These are phyloP conservation scores for Amblyopsis rosae DNA, from an alignment of 2,113 vertebrate species.

Conservation along the genomic window DNA sequence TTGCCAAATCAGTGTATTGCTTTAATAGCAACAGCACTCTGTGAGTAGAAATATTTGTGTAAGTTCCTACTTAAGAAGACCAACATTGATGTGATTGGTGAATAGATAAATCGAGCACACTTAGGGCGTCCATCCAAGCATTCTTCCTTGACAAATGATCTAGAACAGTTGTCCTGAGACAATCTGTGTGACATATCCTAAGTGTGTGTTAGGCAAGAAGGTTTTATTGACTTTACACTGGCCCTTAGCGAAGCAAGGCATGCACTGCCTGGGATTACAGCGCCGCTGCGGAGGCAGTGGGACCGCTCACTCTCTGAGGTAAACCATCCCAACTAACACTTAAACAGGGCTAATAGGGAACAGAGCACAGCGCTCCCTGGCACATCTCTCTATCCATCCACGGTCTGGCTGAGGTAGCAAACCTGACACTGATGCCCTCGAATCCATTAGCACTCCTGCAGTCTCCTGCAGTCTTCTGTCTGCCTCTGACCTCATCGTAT, in stretches of 20 bases:
- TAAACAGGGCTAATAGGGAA: slow-evolving; percentile 58
- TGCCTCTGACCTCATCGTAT: slow-evolving; percentile 30
- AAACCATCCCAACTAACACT: slow-evolving; percentile 64
- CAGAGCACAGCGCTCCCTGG: slow-evolving; percentile 56
- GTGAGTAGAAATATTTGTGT: slow-evolving; percentile 36
- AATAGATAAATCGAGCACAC: slow-evolving; percentile 19
- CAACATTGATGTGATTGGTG: slow-evolving; percentile 15
- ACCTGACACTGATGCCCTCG: slow-evolving; percentile 72
- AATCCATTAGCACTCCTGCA: slow-evolving; percentile 66
- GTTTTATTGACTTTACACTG: slow-evolving; percentile 39
- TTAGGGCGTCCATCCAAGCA: slow-evolving; percentile 36
- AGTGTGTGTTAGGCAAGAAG: slow-evolving; percentile 39
- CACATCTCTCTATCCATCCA: slow-evolving; percentile 57
- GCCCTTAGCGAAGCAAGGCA: slow-evolving; percentile 9
- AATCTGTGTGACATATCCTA: slow-evolving; percentile 35
- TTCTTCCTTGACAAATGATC: slow-evolving; percentile 26
- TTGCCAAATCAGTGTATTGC: slow-evolving; percentile 34
- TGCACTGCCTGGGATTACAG: slow-evolving; percentile 27
- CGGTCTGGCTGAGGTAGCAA: slow-evolving; percentile 53
- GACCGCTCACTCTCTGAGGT: slow-evolving; percentile 47
- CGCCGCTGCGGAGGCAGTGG: slow-evolving; percentile 31
- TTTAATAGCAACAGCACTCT: slow-evolving; percentile 17
- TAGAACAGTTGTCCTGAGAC: slow-evolving; percentile 31
- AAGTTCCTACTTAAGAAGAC: slow-evolving; percentile 36
- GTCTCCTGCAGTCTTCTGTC: slow-evolving; percentile 34